Evolutionary conservation across 2,888 invertebrate genomes (phyloP), one percentile per base, ranked within the genome.

Genomic region (Protonemura montana): DNA sequence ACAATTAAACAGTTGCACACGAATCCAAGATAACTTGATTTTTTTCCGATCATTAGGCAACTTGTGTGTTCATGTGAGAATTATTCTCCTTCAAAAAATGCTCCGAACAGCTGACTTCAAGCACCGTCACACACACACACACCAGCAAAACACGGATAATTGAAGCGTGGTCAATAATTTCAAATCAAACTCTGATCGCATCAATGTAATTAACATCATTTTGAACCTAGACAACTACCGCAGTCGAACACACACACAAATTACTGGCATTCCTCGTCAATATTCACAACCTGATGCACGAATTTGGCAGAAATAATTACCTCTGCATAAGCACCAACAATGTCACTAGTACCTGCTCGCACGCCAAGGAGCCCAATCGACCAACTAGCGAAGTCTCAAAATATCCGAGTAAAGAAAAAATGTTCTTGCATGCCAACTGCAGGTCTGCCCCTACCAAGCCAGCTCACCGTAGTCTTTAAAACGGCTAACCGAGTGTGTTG

Each of bases 341-440:
- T 7, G 59, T 59, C 59, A 10, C 59, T 2, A 59, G 59, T 13
- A 59, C 59, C 59, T 21, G 21, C 59, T 59, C 16, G 13, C 59
- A 59, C 59, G 59, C 59, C 35, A 6, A 35, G n/a, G n/a, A n/a
- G n/a, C 10, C 16, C 59, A 59, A 59, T 59, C 3, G 59, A 7
- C 59, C 59, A 59, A 35, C 59, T 21, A 59, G 59, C 59, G 59
- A 3, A 59, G 59, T 59, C 59, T 59, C 59, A 59, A 59, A 59
- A 59, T 59, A 59, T 59, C 59, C 59, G 59, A 59, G 59, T 59
- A 59, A 59, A 59, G 59, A 59, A 59, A 59, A 59, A 59, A 59
- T 59, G 16, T 2, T 21, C 21, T 10, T 3, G 21, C 16, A 59
- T 59, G 59, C 59, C 59, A 59, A 59, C 3, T 21, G 3, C 16